Conservation (phyloP, 2,113 vertebrate species). For the Emberiza fucata region DNA sequence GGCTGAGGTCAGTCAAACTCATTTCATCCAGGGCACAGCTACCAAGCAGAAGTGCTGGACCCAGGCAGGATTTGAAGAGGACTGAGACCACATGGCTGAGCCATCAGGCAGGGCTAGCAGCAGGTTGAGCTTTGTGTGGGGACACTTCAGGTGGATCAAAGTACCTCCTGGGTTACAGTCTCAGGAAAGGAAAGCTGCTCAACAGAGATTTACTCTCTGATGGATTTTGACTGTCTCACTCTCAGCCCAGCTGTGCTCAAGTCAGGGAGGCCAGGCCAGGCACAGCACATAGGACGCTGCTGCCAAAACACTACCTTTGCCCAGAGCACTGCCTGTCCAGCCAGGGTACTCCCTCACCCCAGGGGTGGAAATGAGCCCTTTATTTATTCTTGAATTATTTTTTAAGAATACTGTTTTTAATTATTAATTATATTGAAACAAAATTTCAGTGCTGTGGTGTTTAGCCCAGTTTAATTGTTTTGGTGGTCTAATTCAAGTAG, state of each 20-base stretch:
- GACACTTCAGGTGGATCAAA: not conserved
- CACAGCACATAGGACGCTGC: fast-evolving
- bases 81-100: fast-evolving
- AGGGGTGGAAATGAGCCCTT: not conserved
- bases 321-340: fast-evolving
- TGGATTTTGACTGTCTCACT: not conserved
- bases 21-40: not conserved
- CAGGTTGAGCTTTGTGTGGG: not conserved
- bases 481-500: not conserved
- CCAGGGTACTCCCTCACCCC: not conserved
- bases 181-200: not conserved
- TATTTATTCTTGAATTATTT: not conserved
- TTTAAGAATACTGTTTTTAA: not conserved
- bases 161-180: not conserved
- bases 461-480: not conserved
- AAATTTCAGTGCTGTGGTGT: not conserved
- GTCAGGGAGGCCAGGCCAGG: not conserved
- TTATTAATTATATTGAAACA: not conserved
- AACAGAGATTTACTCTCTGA: not conserved
- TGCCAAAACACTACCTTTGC: not conserved
- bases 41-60: not conserved
- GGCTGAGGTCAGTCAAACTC: not conserved
- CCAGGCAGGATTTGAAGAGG: not conserved
- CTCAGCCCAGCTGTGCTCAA: not conserved
- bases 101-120: not conserved